A percentile compares a stretch with the other conserved stretches of the same genome.
Conservation (phyloP, 1,140 invertebrate species). For the Drosophila kurseongensis region DNA sequence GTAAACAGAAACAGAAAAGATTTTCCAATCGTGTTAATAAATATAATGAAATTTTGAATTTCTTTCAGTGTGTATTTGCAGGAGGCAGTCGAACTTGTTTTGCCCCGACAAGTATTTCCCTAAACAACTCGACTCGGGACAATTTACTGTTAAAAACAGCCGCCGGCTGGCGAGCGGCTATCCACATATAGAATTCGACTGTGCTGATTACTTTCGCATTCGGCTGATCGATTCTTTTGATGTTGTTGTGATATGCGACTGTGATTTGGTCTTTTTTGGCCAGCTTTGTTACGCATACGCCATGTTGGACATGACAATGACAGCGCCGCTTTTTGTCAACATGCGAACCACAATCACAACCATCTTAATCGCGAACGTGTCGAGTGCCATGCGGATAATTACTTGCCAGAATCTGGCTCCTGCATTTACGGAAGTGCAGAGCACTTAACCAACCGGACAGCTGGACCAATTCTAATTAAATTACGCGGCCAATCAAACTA, state of each 20-base stretch:
- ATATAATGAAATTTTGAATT: neutral
- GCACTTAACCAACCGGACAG: conserved; percentile 7
- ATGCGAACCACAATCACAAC: conserved; percentile 22
- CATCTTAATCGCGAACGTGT: conserved; percentile 36
- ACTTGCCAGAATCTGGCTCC: conserved; percentile 47
- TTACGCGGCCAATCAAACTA: conserved; percentile 57
- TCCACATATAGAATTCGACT: conserved; percentile 59
- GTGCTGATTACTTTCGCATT: conserved; percentile 52
- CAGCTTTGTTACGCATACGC: conserved; percentile 59
- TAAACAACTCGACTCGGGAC: conserved; percentile 40
- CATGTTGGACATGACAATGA: conserved; percentile 65
- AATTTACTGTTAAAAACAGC: conserved; percentile 59
- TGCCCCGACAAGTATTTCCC: conserved; percentile 49
- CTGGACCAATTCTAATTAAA: conserved; percentile 37
- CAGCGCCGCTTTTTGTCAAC: conserved; percentile 35
- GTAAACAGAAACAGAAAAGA: too few relatives aligned
- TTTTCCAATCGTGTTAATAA: too few relatives aligned
- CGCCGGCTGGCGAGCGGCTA: conserved; percentile 19
- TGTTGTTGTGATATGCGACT: conserved; percentile 40
- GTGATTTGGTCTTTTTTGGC: conserved; percentile 50
- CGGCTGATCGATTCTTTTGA: conserved; percentile 34
- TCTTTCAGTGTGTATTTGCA: conserved; percentile 16
- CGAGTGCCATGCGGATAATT: conserved; percentile 29
- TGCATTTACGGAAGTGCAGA: conserved; percentile 52
- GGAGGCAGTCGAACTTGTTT: conserved; percentile 43